Conservation (phyloP, 2,113 vertebrate genomes). For the Bostrychus sinensis region DNA sequence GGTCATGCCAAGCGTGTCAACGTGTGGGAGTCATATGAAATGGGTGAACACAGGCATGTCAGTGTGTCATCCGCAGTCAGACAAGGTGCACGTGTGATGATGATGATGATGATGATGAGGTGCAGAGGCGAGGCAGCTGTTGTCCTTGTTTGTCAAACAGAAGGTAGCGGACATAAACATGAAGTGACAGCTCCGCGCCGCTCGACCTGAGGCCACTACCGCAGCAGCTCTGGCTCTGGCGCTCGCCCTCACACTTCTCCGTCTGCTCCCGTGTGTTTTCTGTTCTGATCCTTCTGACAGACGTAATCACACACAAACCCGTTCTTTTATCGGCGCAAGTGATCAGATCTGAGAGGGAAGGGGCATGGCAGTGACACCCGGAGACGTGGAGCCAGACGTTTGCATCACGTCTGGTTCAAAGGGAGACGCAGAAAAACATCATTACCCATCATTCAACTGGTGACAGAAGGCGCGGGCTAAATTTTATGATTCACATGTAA, state of each 20-base stretch:
- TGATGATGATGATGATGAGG: slow-evolving; percentile 33
- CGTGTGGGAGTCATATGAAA: background rate
- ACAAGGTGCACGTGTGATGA: slow-evolving; percentile 10
- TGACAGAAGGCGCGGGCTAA: slow-evolving; percentile 17
- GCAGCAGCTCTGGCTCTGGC: too few species aligned
- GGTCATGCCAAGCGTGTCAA: background rate
- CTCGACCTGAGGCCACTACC: slow-evolving; percentile 12
- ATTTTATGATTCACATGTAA: slow-evolving; percentile 23
- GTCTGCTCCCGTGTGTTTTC: slow-evolving; percentile 12
- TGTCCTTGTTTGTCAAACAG: slow-evolving; percentile 38
- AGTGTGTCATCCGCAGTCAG: too few species aligned
- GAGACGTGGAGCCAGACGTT: slow-evolving; percentile 17
- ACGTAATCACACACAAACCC: slow-evolving; percentile 6
- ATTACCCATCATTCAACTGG: slow-evolving; percentile 33
- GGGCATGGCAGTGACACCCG: slow-evolving; percentile 26
- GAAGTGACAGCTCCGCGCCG: slow-evolving; percentile 40
- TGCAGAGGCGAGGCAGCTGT: slow-evolving; percentile 25
- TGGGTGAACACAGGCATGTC: background rate
- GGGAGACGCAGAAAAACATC: slow-evolving; percentile 28
- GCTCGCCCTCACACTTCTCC: slow-evolving; percentile 7
- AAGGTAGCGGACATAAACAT: slow-evolving; percentile 25
- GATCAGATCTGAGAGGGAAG: slow-evolving; percentile 12
- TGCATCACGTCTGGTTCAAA: slow-evolving; percentile 22
- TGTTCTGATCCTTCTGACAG: slow-evolving; percentile 2
- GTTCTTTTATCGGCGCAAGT: background rate